Evolutionary conservation across 2,888 invertebrate species (phyloP).

Genomic region (Ennomos quercinarius): DNA sequence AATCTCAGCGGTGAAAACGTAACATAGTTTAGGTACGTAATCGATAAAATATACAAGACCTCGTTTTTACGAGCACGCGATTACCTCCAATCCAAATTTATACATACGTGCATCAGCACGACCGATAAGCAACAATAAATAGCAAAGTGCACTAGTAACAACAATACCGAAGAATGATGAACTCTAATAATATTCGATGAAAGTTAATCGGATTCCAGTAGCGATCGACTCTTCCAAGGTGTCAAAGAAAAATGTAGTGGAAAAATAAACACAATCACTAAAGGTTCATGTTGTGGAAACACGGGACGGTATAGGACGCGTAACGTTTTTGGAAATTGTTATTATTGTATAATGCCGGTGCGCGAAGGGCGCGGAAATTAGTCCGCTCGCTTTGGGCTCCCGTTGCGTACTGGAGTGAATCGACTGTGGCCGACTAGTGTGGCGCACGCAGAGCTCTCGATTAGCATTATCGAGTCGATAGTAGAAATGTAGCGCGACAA

Average conservation of each 20-base stretch:
- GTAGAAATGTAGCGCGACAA: conserved; percentile 45
- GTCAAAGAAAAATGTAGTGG: conserved; percentile 13
- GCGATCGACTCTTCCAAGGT: conserved; percentile 20
- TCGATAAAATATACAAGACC: conserved; percentile 61
- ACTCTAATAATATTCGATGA: conserved; percentile 38
- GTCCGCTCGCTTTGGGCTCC: conserved; percentile 57
- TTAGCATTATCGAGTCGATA: conserved; percentile 71
- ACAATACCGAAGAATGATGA: conserved; percentile 21
- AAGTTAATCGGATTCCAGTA: conserved; percentile 35
- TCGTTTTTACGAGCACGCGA: conserved; percentile 59
- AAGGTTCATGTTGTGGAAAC: conserved; percentile 52
- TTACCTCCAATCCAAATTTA: conserved; percentile 41
- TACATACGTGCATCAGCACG: conserved; percentile 38
- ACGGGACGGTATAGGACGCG: conserved; percentile 73
- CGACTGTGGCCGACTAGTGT: conserved; percentile 65
- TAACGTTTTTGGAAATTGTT: conserved; percentile 57
- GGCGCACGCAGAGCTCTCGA: conserved; percentile 70
- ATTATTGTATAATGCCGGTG: conserved; percentile 56
- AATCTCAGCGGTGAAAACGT: conserved; percentile 40
- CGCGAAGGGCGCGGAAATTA: conserved; percentile 48
- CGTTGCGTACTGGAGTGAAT: conserved; percentile 74
- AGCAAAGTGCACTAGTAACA: conserved; percentile 34
- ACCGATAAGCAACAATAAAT: conserved; percentile 45
- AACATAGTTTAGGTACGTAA: conserved; percentile 41
- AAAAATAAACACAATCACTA: conserved; percentile 52